Base-by-base conservation (phyloP, 2,113 vertebrate species). In the Pluvianellus socialis region DNA sequence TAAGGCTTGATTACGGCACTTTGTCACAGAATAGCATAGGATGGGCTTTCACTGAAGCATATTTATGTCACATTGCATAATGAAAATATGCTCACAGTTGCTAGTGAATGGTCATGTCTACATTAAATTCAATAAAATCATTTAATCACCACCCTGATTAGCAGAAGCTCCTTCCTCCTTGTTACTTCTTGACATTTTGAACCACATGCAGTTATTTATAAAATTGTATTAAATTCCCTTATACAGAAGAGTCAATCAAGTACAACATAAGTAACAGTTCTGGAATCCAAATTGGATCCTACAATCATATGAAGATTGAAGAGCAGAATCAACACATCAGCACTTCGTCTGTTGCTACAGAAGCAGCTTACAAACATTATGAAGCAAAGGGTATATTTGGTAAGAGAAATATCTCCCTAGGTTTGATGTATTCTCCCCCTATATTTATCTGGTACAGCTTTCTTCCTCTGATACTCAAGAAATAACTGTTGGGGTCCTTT, bases 211-310 rank as follows among this genome's bases (percentile, higher is more conserved):
- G 42, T 88, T 65, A 79, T 65, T 83, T 47, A 55, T 84, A 30
- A 75, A 58, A 74, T 65, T 91, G 14, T 84, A 61, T 96, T 91
- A 44, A n/a, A 77, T 18, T 79, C 58, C 21, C 88, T 80, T 82
- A 45, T 59, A 87, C 92, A 98, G 98, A 97, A 1, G 97, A 97
- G 17, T 24, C 92, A 58, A 0, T 68, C 76, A 97, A 80, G 38
- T 97, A 65, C 68, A 89, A 62, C 75, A 97, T 98, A 82, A 88
- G 4, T 66, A 95, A 97, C 32, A 98, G 98, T 40, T 94, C 61
- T 49, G 94, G 92, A 74, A 56, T 99, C 95, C 98, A 99, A 89
- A 96, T 98, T 81, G 98, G 98, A 83, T 86, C 82, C 58, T 33
- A 91, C 76, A 98, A 98, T 89, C 58, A 79, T 10, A 97, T 99